These are phyloP conservation scores for Anaspis maculata DNA, from an alignment of 2,888 invertebrate genomes.

Conservation along the genomic window DNA sequence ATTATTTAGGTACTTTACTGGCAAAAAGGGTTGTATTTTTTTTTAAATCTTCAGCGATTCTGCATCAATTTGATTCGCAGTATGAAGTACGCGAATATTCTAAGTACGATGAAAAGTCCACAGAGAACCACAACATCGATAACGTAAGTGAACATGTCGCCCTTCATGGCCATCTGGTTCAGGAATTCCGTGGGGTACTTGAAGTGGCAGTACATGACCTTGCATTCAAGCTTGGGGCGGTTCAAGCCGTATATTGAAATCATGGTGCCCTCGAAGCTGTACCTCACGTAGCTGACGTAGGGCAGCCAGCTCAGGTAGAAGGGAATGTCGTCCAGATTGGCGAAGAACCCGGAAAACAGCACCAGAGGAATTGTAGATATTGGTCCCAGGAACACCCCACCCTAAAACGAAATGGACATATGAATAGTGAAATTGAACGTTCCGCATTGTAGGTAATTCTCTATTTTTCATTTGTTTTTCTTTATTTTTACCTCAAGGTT, in stretches of 20 bases:
- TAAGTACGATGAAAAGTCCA: slow-evolving; percentile 69
- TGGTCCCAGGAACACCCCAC: slow-evolving; percentile 72
- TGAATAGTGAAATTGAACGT: too few species aligned
- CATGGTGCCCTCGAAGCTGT: slow-evolving; percentile 90
- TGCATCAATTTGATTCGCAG: slow-evolving; percentile 69
- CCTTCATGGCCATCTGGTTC: slow-evolving; percentile 77
- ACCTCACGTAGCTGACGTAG: slow-evolving; percentile 83
- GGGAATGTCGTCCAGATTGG: slow-evolving; percentile 86
- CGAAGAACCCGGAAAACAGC: slow-evolving; percentile 90
- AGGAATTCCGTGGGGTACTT: slow-evolving; percentile 74
- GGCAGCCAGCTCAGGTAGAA: slow-evolving; percentile 82
- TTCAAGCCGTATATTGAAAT: slow-evolving; percentile 85
- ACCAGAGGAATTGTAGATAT: slow-evolving; percentile 87
- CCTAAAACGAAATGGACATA: slow-evolving; percentile 32
- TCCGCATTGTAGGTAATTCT: too few species aligned
- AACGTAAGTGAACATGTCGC: slow-evolving; percentile 57
- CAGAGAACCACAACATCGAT: slow-evolving; percentile 75
- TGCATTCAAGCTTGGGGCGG: slow-evolving; percentile 73
- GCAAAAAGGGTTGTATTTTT: slow-evolving; percentile 3
- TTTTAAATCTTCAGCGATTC: slow-evolving; percentile 26
- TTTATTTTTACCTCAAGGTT: slow-evolving; percentile 74
- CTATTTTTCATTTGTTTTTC: too few species aligned
- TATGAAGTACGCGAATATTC: slow-evolving; percentile 74
- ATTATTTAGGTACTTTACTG: too few species aligned
- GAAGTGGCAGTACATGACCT: slow-evolving; percentile 75